Percentiles rank a stretch among this genome's conserved stretches.
Evolutionary conservation across 1,140 invertebrate species (phyloP).

Genomic region (Hycleus phaleratus): DNA sequence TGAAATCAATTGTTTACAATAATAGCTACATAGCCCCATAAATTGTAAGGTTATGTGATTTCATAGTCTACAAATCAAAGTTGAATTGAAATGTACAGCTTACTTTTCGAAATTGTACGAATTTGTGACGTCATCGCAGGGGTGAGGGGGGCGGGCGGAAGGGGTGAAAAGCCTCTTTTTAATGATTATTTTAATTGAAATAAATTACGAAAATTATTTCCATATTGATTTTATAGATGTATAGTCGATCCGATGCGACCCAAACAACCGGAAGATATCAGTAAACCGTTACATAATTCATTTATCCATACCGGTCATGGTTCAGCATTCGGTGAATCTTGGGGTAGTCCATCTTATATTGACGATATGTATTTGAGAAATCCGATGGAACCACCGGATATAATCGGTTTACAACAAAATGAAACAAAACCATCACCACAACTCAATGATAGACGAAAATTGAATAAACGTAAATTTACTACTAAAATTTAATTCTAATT

Average conservation of each 20-base stretch:
- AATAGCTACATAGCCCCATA: too few species aligned
- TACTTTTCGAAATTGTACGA: too few species aligned
- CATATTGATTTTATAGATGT: constrained; percentile 38
- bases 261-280: constrained; percentile 61
- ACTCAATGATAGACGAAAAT: constrained; percentile 46
- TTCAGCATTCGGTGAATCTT: constrained; percentile 67
- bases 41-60: too few species aligned
- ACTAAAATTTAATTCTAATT: background rate
- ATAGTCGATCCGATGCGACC: constrained; percentile 61
- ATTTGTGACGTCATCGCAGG: too few species aligned
- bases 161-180: too few species aligned
- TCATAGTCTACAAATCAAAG: too few species aligned
- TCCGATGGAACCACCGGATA: constrained; percentile 75
- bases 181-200: too few species aligned
- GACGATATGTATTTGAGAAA: constrained; percentile 76
- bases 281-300: constrained; percentile 71
- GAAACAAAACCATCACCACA: constrained; percentile 41
- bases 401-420: constrained; percentile 45
- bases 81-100: too few species aligned
- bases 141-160: too few species aligned
- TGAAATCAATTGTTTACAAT: too few species aligned
- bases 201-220: too few species aligned
- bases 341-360: constrained; percentile 78
- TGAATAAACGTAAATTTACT: background rate
- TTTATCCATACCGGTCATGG: constrained; percentile 79